A percentile compares a stretch with the other conserved stretches of the same genome.
Conservation (phyloP, 2,797 vertebrate genomes). For the Artibeus lituratus region DNA sequence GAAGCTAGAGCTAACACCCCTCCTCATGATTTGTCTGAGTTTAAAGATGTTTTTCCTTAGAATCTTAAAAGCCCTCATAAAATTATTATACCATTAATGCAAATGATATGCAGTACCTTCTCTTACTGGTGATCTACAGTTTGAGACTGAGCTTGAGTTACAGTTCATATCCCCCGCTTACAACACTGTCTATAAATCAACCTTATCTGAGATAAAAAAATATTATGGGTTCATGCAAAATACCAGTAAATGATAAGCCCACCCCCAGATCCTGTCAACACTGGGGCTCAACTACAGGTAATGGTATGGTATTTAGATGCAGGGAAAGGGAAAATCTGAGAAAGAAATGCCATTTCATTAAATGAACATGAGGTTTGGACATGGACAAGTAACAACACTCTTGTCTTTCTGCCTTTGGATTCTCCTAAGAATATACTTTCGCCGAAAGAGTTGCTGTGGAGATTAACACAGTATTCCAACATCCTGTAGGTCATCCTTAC, state of each 20-base stretch:
- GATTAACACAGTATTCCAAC: conserved; percentile 25
- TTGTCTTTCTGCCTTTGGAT: background rate
- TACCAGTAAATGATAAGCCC: background rate
- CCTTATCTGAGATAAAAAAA: background rate
- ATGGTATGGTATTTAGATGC: background rate
- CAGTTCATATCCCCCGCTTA: background rate
- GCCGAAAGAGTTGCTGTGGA: conserved; percentile 64
- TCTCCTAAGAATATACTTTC: background rate
- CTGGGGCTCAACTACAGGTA: background rate
- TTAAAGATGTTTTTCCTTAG: background rate
- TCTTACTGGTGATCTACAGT: background rate
- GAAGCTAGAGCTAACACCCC: background rate
- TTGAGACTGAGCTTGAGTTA: background rate
- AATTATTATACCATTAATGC: background rate
- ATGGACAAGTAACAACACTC: background rate
- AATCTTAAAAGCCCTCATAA: background rate
- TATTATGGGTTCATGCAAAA: background rate
- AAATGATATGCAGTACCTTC: background rate
- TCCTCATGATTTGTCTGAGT: background rate
- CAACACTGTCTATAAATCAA: background rate
- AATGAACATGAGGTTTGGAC: background rate
- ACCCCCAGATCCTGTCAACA: background rate
- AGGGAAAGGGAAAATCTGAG: background rate
- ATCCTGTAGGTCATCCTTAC: conserved; percentile 32
- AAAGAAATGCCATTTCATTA: background rate